Conservation (phyloP, 2,113 vertebrate species). For the Amblyopsis rosae region DNA sequence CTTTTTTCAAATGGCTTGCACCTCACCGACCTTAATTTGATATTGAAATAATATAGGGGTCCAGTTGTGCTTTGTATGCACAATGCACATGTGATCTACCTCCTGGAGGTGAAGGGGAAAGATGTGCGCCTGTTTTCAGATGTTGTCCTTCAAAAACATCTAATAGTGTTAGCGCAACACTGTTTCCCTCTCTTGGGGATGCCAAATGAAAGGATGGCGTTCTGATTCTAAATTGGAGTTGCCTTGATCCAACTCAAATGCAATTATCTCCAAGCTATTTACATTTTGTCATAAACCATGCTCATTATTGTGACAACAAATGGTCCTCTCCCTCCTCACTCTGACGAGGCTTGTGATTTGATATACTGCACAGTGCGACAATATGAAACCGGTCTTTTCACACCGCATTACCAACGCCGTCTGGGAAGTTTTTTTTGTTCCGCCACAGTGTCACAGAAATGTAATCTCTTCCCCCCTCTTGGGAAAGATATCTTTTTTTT, state of each 20-base stretch:
- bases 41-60: too few relatives aligned
- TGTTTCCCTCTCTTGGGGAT: slow-evolving; percentile 36
- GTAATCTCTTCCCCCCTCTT: slow-evolving; percentile 70
- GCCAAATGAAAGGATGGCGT: slow-evolving; percentile 58
- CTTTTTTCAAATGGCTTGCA: too few relatives aligned
- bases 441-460: slow-evolving; percentile 65
- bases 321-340: slow-evolving; percentile 29
- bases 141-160: slow-evolving; percentile 55
- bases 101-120: slow-evolving; percentile 9
- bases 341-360: slow-evolving; percentile 59
- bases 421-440: slow-evolving; percentile 62
- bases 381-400: slow-evolving; percentile 67
- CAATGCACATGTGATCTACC: not conserved
- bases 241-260: slow-evolving; percentile 66
- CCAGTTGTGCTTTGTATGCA: too few relatives aligned
- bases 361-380: slow-evolving; percentile 51
- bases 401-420: slow-evolving; percentile 57
- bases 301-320: slow-evolving; percentile 72
- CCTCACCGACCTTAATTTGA: too few relatives aligned
- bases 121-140: slow-evolving; percentile 35
- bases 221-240: slow-evolving; percentile 66
- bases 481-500: slow-evolving; percentile 48
- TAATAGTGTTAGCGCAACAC: slow-evolving; percentile 42
- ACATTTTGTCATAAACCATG: slow-evolving; percentile 67
- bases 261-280: slow-evolving; percentile 73